A percentile compares a stretch with the other conserved stretches of the same genome.
Evolutionary conservation across 2,888 invertebrate species (phyloP).

Genomic region (Romanomermis culicivorax): DNA sequence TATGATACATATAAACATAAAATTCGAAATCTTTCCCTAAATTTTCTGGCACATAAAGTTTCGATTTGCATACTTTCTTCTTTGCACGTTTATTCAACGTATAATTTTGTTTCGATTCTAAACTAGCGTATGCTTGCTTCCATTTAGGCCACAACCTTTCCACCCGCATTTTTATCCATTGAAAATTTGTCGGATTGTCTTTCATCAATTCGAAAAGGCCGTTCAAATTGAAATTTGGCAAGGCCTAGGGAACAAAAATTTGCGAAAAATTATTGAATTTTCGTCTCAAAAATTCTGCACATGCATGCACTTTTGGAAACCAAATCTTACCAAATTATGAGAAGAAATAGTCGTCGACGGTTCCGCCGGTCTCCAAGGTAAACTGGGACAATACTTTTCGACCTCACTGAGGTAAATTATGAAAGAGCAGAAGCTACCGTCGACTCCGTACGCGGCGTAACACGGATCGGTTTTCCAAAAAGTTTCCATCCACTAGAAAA

Average conservation of each 20-base stretch:
- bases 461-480: slow-evolving; percentile 33
- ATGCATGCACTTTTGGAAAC: no score
- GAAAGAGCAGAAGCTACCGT: slow-evolving; percentile 33
- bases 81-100: slow-evolving; percentile 19
- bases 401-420: slow-evolving; percentile 31
- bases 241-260: no score
- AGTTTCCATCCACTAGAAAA: slow-evolving; percentile 27
- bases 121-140: slow-evolving; percentile 21
- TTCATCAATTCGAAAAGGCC: slow-evolving; percentile 26
- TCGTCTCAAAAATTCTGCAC: no score
- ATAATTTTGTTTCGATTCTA: slow-evolving; percentile 20
- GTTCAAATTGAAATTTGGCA: slow-evolving; percentile 20
- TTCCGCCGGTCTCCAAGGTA: slow-evolving; percentile 10
- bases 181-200: slow-evolving; percentile 30
- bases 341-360: neutral
- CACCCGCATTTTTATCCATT: slow-evolving; percentile 31
- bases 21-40: no score
- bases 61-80: slow-evolving; percentile 20
- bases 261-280: no score
- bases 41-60: slow-evolving; percentile 7
- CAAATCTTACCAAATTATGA: neutral
- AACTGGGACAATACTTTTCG: slow-evolving; percentile 31
- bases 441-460: slow-evolving; percentile 31
- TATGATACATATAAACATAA: no score
- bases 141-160: slow-evolving; percentile 29